A percentile compares a stretch with the other conserved stretches of the same genome.
These are phyloP conservation scores for Oryzias javanicus DNA, from an alignment of 2,113 vertebrate genomes.

Conservation along the genomic window DNA sequence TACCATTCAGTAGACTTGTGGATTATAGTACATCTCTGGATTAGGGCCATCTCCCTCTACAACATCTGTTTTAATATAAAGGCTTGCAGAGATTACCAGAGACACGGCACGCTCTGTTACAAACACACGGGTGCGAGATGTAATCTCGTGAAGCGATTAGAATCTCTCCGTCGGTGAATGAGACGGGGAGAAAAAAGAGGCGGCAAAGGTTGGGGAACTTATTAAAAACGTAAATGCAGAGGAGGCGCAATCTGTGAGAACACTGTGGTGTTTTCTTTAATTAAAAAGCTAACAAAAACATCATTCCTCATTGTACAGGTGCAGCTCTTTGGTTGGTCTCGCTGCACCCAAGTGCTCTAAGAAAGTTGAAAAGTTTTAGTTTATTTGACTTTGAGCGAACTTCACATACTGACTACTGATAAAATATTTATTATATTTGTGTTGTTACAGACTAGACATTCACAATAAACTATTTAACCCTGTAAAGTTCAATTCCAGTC, in stretches of 20 bases:
- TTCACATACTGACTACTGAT: not conserved
- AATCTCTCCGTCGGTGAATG: conserved; percentile 35
- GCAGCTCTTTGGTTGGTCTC: not conserved
- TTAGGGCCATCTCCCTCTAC: conserved; percentile 59
- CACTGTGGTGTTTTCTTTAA: conserved; percentile 30
- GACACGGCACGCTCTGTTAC: conserved; percentile 61
- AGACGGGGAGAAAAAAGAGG: conserved; percentile 34
- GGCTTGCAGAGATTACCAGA: conserved; percentile 55
- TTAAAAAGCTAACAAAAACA: conserved; percentile 19
- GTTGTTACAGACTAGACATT: too few species aligned
- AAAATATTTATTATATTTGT: too few species aligned
- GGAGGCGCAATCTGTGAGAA: conserved; percentile 4
- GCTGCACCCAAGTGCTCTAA: not conserved
- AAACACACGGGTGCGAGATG: conserved; percentile 61
- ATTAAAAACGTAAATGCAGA: conserved; percentile 14
- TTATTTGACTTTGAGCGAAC: not conserved
- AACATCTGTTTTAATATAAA: conserved; percentile 62
- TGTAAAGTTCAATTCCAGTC: too few species aligned
- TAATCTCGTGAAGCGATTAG: conserved; percentile 75
- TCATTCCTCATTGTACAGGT: not conserved
- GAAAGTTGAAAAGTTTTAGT: not conserved
- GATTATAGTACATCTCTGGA: conserved; percentile 61
- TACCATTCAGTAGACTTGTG: conserved; percentile 42
- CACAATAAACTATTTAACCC: too few species aligned
- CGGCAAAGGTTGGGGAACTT: conserved; percentile 2